phyloP scores from a whole-genome alignment of 2,113 vertebrate species.

The Campylorhamphus procurvoides region DNA sequence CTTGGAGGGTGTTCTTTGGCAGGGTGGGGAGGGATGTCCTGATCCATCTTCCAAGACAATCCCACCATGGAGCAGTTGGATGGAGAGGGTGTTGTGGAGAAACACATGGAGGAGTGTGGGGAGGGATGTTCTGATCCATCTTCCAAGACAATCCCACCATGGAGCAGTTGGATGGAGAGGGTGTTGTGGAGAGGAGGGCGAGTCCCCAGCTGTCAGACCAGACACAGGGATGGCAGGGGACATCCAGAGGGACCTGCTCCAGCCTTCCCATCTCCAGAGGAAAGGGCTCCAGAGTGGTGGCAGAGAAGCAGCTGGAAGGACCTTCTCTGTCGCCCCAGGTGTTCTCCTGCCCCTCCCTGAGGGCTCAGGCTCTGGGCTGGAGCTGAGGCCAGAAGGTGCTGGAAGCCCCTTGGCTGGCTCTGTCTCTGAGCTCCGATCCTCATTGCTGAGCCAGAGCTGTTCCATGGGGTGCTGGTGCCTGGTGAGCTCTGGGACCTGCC shows the following conservation, averaged over 20 bases:
- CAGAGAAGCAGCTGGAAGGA: neutral
- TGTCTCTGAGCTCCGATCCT: neutral
- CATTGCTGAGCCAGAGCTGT: rapidly evolving
- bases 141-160: neutral
- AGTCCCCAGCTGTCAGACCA: no score
- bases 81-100: neutral
- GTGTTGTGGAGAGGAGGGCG: neutral
- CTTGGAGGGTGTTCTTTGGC: neutral
- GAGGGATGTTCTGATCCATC: neutral
- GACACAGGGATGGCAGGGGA: neutral
- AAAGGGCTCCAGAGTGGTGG: neutral
- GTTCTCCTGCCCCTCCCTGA: neutral
- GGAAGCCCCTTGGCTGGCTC: neutral
- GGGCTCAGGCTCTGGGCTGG: neutral
- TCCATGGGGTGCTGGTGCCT: neutral
- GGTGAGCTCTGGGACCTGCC: no score
- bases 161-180: neutral
- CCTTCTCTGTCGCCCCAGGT: neutral
- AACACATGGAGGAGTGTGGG: neutral
- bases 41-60: no score
- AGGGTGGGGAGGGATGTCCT: neutral
- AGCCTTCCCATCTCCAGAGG: neutral
- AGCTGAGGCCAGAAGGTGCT: rapidly evolving
- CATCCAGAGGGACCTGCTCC: neutral
- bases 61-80: neutral